Conservation (phyloP, 2,888 invertebrate species). For the Herminia tarsipennalis region DNA sequence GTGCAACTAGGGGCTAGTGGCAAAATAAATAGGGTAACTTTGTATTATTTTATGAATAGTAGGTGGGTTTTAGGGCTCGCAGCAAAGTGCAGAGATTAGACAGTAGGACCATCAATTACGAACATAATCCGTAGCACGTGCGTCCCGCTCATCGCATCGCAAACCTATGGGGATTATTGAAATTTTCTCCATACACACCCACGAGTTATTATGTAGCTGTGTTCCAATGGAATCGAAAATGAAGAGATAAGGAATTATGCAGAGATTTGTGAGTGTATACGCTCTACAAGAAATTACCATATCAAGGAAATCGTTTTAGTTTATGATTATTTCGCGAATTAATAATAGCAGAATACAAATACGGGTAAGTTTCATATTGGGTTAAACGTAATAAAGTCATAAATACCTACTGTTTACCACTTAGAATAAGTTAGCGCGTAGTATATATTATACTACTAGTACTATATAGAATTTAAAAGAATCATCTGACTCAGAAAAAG, state of each 20-base stretch:
- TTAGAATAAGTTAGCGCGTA: too few species aligned
- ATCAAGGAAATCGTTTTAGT: not conserved
- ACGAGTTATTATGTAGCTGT: slow-evolving; percentile 34
- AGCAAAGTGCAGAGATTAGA: slow-evolving; percentile 82
- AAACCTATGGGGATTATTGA: slow-evolving; percentile 79
- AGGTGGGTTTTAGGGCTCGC: slow-evolving; percentile 29
- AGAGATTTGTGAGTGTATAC: slow-evolving; percentile 6
- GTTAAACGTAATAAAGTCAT: too few species aligned
- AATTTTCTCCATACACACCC: slow-evolving; percentile 65
- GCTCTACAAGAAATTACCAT: slow-evolving; percentile 8
- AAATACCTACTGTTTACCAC: too few species aligned
- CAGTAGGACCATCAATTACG: slow-evolving; percentile 79
- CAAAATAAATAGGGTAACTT: slow-evolving; percentile 23
- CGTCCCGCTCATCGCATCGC: slow-evolving; percentile 66
- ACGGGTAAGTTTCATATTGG: too few species aligned
- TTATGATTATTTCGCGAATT: not conserved
- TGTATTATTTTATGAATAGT: slow-evolving; percentile 30
- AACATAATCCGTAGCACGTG: slow-evolving; percentile 78
- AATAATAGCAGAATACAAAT: not conserved
- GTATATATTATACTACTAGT: too few species aligned
- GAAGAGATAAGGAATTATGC: slow-evolving; percentile 39
- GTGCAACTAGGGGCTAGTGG: slow-evolving; percentile 13
- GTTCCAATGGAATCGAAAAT: slow-evolving; percentile 26
- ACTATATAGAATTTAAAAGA: too few species aligned
- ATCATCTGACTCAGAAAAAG: too few species aligned